Conservation (phyloP, 2,888 invertebrate species). For the Bembecia ichneumoniformis region DNA sequence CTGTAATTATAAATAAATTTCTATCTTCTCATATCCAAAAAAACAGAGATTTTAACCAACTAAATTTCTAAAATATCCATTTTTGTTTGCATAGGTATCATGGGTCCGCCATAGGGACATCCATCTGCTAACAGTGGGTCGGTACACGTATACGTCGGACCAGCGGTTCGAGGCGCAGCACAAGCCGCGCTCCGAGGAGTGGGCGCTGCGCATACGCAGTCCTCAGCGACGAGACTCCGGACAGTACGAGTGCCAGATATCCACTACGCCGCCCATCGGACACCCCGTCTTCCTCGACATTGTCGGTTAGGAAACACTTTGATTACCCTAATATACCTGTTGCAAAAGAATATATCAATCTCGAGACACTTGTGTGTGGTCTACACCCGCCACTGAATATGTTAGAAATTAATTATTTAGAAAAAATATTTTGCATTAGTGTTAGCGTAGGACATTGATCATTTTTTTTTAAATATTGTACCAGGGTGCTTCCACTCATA, state of each 20-base stretch:
- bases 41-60: too few species aligned
- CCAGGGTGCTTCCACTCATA: too few species aligned
- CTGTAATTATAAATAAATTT: too few species aligned
- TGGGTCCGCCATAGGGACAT: slow-evolving; percentile 94
- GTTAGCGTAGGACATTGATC: too few species aligned
- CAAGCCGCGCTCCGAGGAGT: slow-evolving; percentile 88
- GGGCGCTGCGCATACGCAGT: slow-evolving; percentile 78
- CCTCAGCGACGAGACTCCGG: slow-evolving; percentile 87
- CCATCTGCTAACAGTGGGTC: slow-evolving; percentile 89
- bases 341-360: neutral
- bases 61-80: too few species aligned
- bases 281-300: slow-evolving; percentile 86
- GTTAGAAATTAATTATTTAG: too few species aligned
- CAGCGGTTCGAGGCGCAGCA: slow-evolving; percentile 87
- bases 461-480: too few species aligned
- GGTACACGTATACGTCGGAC: slow-evolving; percentile 89
- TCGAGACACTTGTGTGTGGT: neutral
- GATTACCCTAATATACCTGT: neutral
- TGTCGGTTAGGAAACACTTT: slow-evolving; percentile 77
- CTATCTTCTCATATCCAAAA: too few species aligned
- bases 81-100: slow-evolving; percentile 77
- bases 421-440: too few species aligned
- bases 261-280: slow-evolving; percentile 89
- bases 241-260: slow-evolving; percentile 93
- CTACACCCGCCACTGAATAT: too few species aligned